phyloP scores from a whole-genome alignment of 2,888 invertebrate species.

The Xylota segnis region DNA sequence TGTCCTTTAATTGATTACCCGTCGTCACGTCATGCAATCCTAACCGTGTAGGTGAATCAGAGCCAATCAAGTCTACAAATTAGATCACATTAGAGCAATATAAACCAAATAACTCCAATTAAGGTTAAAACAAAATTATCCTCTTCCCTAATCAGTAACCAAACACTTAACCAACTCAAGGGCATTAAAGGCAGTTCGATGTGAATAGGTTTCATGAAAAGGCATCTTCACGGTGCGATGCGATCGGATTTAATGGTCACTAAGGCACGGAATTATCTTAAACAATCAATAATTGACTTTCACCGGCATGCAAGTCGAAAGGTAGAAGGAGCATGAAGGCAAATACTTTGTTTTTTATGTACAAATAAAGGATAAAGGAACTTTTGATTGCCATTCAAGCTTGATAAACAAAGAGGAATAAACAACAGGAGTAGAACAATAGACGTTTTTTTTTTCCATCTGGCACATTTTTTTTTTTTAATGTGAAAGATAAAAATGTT shows the following conservation, averaged over 20 bases:
- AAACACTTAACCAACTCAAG: not conserved
- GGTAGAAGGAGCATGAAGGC: not conserved
- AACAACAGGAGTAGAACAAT: not conserved
- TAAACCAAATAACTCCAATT: not conserved
- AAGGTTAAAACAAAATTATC: not conserved
- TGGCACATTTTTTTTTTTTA: constrained; percentile 6
- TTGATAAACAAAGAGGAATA: constrained; percentile 2
- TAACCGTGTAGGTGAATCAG: not conserved
- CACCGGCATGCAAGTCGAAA: not conserved
- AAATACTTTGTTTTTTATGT: not conserved
- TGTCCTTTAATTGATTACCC: constrained; percentile 12
- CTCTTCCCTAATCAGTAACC: not conserved
- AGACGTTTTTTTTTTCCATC: not conserved
- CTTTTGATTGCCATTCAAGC: constrained; percentile 16
- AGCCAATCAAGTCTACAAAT: not conserved
- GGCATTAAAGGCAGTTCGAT: not conserved
- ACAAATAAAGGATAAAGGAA: not conserved
- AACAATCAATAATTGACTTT: constrained; percentile 34
- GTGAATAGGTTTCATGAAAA: not conserved
- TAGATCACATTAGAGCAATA: not conserved
- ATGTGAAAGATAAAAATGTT: constrained; percentile 9
- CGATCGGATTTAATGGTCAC: constrained; percentile 16
- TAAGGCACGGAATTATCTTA: constrained; percentile 5
- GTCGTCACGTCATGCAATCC: constrained; percentile 14
- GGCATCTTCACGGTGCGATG: constrained; percentile 11